Conservation (phyloP, 2,797 vertebrate genomes). For the Uromys caudimaculatus region DNA sequence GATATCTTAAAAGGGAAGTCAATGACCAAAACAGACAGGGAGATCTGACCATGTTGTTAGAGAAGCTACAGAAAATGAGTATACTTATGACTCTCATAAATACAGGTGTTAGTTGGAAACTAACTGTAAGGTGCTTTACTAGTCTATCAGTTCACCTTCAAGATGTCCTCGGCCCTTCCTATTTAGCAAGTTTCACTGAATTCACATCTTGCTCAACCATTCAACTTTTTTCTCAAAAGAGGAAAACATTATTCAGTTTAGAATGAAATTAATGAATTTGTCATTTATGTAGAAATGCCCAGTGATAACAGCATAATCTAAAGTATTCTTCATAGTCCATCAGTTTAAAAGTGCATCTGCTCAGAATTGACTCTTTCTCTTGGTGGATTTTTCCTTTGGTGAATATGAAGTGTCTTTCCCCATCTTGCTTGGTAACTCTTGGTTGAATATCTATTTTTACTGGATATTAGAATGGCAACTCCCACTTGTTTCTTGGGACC, state of each 20-base stretch:
- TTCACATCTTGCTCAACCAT: conserved; percentile 23
- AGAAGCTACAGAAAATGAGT: not conserved
- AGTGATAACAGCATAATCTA: not conserved
- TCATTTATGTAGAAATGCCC: not conserved
- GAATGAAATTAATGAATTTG: conserved; percentile 24
- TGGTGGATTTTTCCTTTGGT: not conserved
- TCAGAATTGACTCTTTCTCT: not conserved
- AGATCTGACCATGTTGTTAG: not conserved
- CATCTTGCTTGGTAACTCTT: not conserved
- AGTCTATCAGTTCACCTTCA: not conserved
- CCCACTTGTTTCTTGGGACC: not conserved
- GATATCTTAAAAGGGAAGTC: not conserved
- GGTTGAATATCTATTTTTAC: not conserved
- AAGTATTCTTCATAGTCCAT: not conserved
- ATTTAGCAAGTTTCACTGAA: not conserved
- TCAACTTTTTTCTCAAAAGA: conserved; percentile 2
- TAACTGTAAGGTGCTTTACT: not conserved
- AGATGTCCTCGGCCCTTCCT: not conserved
- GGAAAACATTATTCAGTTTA: not conserved
- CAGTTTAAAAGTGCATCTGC: not conserved
- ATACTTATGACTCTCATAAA: not conserved
- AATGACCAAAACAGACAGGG: not conserved
- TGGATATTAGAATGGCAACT: not conserved
- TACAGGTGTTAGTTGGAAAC: not conserved
- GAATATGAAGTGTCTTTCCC: not conserved